These are phyloP conservation scores for Leucoraja ocellata DNA, from an alignment of 2,797 vertebrate species.

Conservation along the genomic window DNA sequence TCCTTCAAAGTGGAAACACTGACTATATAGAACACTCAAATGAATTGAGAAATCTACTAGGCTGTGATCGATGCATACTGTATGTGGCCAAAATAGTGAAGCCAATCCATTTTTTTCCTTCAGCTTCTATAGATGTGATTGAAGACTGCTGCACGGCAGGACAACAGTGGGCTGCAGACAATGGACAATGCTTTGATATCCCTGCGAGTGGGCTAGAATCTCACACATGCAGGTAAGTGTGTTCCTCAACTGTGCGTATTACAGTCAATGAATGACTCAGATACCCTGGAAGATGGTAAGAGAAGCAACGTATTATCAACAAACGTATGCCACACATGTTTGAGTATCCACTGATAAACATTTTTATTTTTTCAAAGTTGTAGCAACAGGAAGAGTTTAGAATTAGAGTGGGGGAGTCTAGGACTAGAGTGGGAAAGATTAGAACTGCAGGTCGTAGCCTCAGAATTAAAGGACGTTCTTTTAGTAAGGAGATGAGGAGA, in stretches of 20 bases:
- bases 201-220: conserved; percentile 55
- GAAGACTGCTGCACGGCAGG: conserved; percentile 79
- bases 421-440: too few species aligned
- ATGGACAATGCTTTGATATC: conserved; percentile 68
- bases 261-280: background rate
- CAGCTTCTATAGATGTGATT: conserved; percentile 62
- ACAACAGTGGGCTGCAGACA: conserved; percentile 76
- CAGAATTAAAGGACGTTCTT: too few species aligned
- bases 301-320: background rate
- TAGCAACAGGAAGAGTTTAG: too few species aligned
- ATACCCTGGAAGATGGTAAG: background rate
- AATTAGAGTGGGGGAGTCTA: too few species aligned
- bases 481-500: too few species aligned
- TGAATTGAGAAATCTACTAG: background rate
- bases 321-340: background rate
- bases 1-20: too few species aligned
- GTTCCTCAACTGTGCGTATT: conserved; percentile 2
- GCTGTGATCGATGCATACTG: background rate
- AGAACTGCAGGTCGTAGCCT: too few species aligned
- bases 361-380: background rate
- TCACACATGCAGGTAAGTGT: conserved; percentile 71
- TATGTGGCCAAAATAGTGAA: background rate
- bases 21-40: background rate
- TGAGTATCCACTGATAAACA: background rate
- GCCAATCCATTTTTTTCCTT: conserved; percentile 41